Conservation (phyloP, 2,113 vertebrate genomes). For the Ia io region DNA sequence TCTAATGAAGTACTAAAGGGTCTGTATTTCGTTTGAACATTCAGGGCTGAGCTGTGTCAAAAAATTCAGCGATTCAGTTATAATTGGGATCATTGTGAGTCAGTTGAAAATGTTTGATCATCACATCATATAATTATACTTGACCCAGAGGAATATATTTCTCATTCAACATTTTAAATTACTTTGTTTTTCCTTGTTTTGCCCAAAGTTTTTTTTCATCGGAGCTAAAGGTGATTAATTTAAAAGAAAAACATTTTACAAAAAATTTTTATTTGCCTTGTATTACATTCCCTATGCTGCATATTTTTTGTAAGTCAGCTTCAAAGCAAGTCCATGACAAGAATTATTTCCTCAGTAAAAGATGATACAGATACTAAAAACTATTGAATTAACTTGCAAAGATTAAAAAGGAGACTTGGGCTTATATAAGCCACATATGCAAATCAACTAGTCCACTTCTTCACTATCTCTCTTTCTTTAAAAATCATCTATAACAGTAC, state of each 20-base stretch:
- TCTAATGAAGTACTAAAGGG: not conserved
- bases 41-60: not conserved
- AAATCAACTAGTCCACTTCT: not conserved
- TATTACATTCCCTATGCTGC: not conserved
- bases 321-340: not conserved
- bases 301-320: not conserved
- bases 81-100: slow-evolving; percentile 36
- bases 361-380: not conserved
- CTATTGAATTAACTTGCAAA: not conserved
- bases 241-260: slow-evolving; percentile 22
- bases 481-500: not conserved
- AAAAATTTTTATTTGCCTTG: slow-evolving; percentile 2
- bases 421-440: not conserved
- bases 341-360: not conserved
- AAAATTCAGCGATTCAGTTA: not conserved
- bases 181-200: slow-evolving; percentile 16
- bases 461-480: not conserved
- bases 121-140: slow-evolving; percentile 41
- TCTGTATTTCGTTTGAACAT: not conserved
- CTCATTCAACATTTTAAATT: not conserved
- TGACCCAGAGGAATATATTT: slow-evolving; percentile 9
- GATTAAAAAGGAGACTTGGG: not conserved
- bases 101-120: slow-evolving; percentile 21
- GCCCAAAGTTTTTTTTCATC: slow-evolving; percentile 47
- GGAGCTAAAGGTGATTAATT: not conserved